Conservation (phyloP, 2,113 vertebrate species). For the Elephas maximus region DNA sequence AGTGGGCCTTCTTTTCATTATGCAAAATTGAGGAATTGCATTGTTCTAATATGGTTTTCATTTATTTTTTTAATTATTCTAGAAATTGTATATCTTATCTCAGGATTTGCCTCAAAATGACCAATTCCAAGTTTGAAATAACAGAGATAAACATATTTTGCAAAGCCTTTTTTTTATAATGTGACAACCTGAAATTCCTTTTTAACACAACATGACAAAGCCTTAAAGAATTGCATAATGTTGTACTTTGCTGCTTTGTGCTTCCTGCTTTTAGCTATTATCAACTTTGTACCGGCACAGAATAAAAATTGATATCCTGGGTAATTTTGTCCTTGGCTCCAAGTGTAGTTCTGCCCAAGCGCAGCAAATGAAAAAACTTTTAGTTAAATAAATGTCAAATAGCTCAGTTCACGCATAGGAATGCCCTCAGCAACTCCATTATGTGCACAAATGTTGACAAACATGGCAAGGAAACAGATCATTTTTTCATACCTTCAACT, state of each 20-base stretch:
- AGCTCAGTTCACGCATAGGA: conserved; percentile 59
- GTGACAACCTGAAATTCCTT: conserved; percentile 39
- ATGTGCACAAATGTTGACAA: conserved; percentile 51
- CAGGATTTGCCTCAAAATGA: conserved; percentile 21
- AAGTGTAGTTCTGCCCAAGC: conserved; percentile 32
- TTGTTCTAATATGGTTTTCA: neutral
- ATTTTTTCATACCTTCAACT: conserved; percentile 62
- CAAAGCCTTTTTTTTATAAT: neutral
- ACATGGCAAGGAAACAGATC: conserved; percentile 47
- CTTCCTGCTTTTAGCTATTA: conserved; percentile 32
- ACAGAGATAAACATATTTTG: neutral
- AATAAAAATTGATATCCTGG: conserved; percentile 65
- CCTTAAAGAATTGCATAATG: neutral
- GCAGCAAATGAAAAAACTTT: conserved; percentile 69
- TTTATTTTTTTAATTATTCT: neutral
- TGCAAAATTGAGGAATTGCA: neutral
- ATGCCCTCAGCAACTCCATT: conserved; percentile 68
- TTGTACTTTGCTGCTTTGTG: neutral
- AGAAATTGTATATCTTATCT: neutral
- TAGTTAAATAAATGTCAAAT: conserved; percentile 76
- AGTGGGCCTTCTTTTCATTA: neutral
- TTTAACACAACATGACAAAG: conserved; percentile 10
- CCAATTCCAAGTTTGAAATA: conserved; percentile 41
- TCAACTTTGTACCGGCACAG: neutral
- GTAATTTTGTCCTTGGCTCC: conserved; percentile 37